phyloP scores from a whole-genome alignment of 2,888 invertebrate species.

The Rhopalosiphum nymphaeae region DNA sequence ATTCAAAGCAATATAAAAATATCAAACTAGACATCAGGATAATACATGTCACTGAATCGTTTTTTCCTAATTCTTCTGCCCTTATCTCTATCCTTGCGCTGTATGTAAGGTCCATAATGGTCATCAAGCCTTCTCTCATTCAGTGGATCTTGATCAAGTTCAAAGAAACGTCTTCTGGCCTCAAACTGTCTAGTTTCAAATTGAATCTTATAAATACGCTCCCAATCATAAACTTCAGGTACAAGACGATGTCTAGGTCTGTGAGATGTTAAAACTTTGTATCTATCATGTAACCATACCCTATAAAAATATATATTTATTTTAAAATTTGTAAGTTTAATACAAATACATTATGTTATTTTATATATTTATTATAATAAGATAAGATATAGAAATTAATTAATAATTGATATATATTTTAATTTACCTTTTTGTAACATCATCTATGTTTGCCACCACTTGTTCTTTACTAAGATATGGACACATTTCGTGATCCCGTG shows the following conservation, averaged over 20 bases:
- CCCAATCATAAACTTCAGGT: conserved; percentile 86
- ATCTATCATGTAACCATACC: conserved; percentile 78
- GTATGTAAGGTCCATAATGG: conserved; percentile 79
- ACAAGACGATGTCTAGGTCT: conserved; percentile 69
- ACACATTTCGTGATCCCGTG: conserved; percentile 77
- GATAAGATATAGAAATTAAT: not conserved
- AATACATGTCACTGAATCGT: conserved; percentile 72
- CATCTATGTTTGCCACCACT: conserved; percentile 78
- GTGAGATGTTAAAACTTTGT: conserved; percentile 73
- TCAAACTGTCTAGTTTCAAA: conserved; percentile 80
- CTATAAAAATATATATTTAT: conserved; percentile 69
- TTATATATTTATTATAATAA: not conserved
- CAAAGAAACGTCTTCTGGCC: conserved; percentile 79
- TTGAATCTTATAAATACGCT: conserved; percentile 82
- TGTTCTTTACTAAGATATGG: conserved; percentile 80
- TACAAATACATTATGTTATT: not conserved
- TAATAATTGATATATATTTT: not conserved
- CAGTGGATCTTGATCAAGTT: conserved; percentile 76
- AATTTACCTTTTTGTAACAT: conserved; percentile 73
- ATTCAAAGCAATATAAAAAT: not conserved
- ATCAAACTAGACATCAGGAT: conserved; percentile 67
- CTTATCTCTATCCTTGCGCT: conserved; percentile 76
- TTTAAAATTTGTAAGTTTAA: not conserved
- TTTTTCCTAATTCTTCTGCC: conserved; percentile 75
- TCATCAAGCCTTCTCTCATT: conserved; percentile 77